Conservation (phyloP, 2,888 invertebrate genomes). For the Limnephilus lunatus region DNA sequence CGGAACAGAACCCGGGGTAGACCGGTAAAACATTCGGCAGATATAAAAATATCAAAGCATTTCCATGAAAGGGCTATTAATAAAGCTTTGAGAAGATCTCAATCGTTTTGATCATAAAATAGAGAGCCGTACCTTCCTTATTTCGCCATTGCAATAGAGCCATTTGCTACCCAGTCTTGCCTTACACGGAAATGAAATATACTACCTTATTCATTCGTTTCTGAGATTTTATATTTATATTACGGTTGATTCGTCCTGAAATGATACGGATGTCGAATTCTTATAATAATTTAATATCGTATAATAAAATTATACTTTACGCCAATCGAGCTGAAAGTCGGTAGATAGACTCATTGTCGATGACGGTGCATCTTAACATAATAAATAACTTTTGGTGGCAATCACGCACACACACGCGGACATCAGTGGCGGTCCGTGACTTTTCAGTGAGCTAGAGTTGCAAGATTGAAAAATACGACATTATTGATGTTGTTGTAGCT, state of each 20-base stretch:
- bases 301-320: too few species aligned
- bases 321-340: too few species aligned
- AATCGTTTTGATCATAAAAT: slow-evolving; percentile 2
- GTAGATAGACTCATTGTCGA: too few species aligned
- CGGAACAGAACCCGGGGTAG: neutral
- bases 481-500: too few species aligned
- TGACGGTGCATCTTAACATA: too few species aligned
- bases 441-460: too few species aligned
- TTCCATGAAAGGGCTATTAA: neutral
- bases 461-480: too few species aligned
- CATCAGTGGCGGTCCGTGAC: too few species aligned
- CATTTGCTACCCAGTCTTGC: neutral
- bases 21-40: neutral
- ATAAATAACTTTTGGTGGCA: too few species aligned
- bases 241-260: neutral
- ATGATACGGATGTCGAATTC: neutral
- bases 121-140: neutral
- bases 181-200: neutral
- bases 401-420: too few species aligned
- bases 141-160: neutral
- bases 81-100: neutral
- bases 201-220: neutral
- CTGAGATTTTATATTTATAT: neutral
- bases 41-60: neutral
- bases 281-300: neutral